These are phyloP conservation scores for Lycia hirtaria DNA, from an alignment of 2,888 invertebrate species.

Conservation along the genomic window DNA sequence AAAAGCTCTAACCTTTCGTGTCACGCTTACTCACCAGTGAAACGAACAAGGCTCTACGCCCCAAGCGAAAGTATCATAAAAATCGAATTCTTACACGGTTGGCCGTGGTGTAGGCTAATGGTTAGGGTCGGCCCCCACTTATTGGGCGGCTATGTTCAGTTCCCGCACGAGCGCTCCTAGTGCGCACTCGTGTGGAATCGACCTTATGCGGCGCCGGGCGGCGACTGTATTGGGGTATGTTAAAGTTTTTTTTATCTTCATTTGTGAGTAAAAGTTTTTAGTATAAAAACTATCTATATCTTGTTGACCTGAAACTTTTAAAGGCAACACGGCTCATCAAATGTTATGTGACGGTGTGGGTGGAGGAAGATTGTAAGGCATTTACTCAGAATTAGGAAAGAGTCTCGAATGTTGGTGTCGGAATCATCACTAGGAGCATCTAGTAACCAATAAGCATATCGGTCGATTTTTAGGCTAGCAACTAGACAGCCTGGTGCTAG, in stretches of 20 bases:
- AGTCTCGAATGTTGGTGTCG: too few relatives aligned
- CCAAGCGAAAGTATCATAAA: constrained; percentile 38
- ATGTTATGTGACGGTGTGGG: too few relatives aligned
- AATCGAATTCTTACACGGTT: constrained; percentile 41
- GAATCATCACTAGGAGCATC: too few relatives aligned
- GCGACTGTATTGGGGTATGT: constrained; percentile 29
- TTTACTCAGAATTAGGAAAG: too few relatives aligned
- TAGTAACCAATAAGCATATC: too few relatives aligned
- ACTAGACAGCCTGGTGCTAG: too few relatives aligned
- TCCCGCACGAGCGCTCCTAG: constrained; percentile 65
- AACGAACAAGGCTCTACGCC: constrained; percentile 16
- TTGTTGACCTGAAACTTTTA: too few relatives aligned
- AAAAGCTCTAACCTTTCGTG: constrained; percentile 2
- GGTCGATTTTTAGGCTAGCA: too few relatives aligned
- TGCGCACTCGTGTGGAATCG: constrained; percentile 66
- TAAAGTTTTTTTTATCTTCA: constrained; percentile 26
- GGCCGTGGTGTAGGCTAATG: constrained; percentile 39
- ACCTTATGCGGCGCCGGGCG: constrained; percentile 43
- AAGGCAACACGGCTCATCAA: too few relatives aligned
- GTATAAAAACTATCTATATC: background rate
- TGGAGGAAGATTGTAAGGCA: too few relatives aligned
- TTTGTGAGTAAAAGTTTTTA: constrained; percentile 15
- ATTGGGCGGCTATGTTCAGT: constrained; percentile 73
- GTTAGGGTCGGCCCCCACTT: constrained; percentile 43
- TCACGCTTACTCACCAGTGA: constrained; percentile 19